Conservation (phyloP, 23 tunicate species). For the Phallusia fumigata region DNA sequence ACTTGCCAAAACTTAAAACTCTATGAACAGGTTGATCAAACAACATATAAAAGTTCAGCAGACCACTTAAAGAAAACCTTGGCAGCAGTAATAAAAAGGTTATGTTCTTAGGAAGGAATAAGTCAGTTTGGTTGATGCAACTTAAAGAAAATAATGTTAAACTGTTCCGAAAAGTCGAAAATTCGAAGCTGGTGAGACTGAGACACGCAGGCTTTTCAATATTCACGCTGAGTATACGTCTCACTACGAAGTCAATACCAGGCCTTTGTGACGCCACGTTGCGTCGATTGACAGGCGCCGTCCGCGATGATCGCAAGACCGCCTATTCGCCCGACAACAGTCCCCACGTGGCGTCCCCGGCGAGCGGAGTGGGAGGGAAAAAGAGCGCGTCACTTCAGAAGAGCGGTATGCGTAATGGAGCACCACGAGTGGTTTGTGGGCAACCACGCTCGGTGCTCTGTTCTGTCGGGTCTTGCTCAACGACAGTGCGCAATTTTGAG, state of each 20-base stretch:
- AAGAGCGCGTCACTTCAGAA: constrained; percentile 21
- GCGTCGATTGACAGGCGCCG: constrained; percentile 12
- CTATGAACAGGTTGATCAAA: no score
- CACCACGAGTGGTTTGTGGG: constrained; percentile 13
- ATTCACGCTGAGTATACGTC: not conserved
- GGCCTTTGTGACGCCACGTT: constrained; percentile 8
- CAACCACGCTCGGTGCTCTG: constrained; percentile 13
- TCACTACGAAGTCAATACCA: constrained; percentile 20
- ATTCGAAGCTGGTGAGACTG: no score
- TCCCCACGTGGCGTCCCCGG: constrained; percentile 29
- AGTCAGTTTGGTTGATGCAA: no score
- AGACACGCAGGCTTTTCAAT: no score
- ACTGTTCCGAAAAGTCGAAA: no score
- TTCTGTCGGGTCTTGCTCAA: not conserved
- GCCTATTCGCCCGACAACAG: not conserved
- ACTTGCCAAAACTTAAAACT: no score
- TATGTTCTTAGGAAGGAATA: no score
- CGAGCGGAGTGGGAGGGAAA: constrained; percentile 16
- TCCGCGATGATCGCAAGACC: not conserved
- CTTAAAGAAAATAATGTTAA: no score
- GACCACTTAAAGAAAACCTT: no score
- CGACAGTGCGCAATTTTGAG: not conserved
- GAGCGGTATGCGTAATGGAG: constrained; percentile 14
- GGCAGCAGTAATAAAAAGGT: no score
- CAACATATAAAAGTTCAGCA: no score